These are phyloP conservation scores for Sycophila sp. DNA, from an alignment of 1,140 invertebrate species.

Conservation along the genomic window DNA sequence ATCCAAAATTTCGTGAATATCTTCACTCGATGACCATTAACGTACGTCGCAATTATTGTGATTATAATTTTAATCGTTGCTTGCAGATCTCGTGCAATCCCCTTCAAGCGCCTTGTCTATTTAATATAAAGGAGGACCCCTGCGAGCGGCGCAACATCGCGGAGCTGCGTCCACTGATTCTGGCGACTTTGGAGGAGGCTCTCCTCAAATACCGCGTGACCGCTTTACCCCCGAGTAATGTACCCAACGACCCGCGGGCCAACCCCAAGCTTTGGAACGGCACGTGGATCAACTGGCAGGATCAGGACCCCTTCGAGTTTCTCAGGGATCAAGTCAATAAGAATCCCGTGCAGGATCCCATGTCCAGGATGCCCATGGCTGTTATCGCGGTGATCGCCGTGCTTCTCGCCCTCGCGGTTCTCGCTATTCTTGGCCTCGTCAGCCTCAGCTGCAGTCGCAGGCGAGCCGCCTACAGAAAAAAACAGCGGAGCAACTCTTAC, in stretches of 20 bases:
- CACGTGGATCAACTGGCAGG: constrained; percentile 70
- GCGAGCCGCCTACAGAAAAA: constrained; percentile 13
- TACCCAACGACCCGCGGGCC: constrained; percentile 65
- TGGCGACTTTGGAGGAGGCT: constrained; percentile 62
- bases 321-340: neutral
- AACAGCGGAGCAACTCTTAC: no score
- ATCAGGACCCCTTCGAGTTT: constrained; percentile 48
- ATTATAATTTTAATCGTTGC: constrained; percentile 2
- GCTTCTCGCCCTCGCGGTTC: constrained; percentile 35
- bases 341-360: neutral
- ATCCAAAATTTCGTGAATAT: no score
- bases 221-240: constrained; percentile 66
- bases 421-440: constrained; percentile 38
- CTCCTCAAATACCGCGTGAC: constrained; percentile 64
- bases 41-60: no score
- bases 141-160: constrained; percentile 81
- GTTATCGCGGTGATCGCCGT: constrained; percentile 38
- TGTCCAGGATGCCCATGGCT: neutral
- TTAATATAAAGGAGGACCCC: constrained; percentile 78
- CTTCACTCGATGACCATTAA: no score
- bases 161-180: constrained; percentile 56
- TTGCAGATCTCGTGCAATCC: constrained; percentile 66
- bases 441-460: constrained; percentile 34
- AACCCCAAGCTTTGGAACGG: constrained; percentile 69
- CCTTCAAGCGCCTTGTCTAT: constrained; percentile 73